Conservation (phyloP, 1,140 invertebrate species). For the Magallana ariakensis region DNA sequence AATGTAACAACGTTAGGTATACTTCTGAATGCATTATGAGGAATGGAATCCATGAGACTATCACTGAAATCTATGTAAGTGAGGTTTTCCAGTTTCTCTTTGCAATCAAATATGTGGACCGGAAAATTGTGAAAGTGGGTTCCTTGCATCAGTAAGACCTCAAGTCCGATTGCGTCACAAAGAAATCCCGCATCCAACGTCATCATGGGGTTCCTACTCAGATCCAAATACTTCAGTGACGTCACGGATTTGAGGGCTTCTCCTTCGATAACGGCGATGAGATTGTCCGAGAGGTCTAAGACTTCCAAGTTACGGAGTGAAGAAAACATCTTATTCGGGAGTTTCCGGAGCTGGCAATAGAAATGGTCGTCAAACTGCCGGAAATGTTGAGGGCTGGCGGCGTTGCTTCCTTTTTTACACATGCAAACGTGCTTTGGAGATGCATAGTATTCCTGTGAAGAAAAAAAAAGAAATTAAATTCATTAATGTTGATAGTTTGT, state of each 20-base stretch:
- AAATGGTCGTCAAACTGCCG: background rate
- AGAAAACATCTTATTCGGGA: constrained; percentile 41
- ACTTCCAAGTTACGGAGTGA: constrained; percentile 32
- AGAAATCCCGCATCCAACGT: constrained; percentile 29
- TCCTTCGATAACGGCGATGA: constrained; percentile 30
- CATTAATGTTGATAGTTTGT: too few species aligned
- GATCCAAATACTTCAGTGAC: constrained; percentile 41
- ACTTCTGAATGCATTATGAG: constrained; percentile 33
- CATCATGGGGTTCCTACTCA: constrained; percentile 44
- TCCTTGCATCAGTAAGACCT: constrained; percentile 45
- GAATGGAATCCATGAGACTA: constrained; percentile 38
- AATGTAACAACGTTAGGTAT: constrained; percentile 43
- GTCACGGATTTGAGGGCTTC: constrained; percentile 30
- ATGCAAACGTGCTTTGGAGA: constrained; percentile 9
- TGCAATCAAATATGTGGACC: constrained; percentile 40
- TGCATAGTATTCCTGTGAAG: background rate
- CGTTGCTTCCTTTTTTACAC: constrained; percentile 31
- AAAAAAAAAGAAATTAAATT: background rate
- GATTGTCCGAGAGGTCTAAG: constrained; percentile 51
- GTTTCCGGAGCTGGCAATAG: constrained; percentile 8
- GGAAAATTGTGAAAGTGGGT: constrained; percentile 36
- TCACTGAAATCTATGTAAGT: constrained; percentile 51
- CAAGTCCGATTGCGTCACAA: constrained; percentile 34
- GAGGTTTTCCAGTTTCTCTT: background rate
- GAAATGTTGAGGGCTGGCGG: constrained; percentile 8